These are phyloP conservation scores for Microtus oregoni DNA, from an alignment of 2,113 vertebrate species.

Conservation along the genomic window DNA sequence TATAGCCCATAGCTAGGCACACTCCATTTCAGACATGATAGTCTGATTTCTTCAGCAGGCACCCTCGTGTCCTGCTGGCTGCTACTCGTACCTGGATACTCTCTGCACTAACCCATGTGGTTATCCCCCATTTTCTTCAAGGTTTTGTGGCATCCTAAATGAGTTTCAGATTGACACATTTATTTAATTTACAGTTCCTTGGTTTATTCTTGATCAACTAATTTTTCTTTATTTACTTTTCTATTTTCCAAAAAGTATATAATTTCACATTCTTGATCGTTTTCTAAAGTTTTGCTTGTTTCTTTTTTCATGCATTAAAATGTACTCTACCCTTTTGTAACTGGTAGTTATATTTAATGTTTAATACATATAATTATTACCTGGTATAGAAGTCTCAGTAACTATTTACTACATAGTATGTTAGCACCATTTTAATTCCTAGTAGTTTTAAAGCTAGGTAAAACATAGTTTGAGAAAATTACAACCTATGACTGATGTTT, in stretches of 20 bases:
- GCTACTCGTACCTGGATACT: background rate
- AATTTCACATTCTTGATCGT: background rate
- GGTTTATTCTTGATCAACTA: background rate
- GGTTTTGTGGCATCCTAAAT: background rate
- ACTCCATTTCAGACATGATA: background rate
- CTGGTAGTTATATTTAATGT: too few relatives aligned
- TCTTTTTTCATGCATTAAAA: background rate
- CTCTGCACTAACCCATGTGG: background rate
- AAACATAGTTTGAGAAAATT: too few relatives aligned
- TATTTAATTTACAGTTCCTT: background rate
- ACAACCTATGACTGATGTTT: too few relatives aligned
- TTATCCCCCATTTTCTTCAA: background rate
- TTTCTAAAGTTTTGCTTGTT: background rate
- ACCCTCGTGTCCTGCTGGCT: background rate
- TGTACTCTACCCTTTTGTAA: background rate
- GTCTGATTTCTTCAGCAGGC: background rate
- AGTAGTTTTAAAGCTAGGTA: too few relatives aligned
- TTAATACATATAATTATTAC: too few relatives aligned
- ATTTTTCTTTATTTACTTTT: background rate
- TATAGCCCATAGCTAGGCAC: background rate
- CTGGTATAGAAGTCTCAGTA: too few relatives aligned
- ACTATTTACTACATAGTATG: too few relatives aligned
- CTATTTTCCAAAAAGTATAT: background rate
- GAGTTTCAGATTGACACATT: background rate
- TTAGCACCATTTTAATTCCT: too few relatives aligned